phyloP scores from a whole-genome alignment of 2,888 invertebrate genomes.

The Nineta flava region DNA sequence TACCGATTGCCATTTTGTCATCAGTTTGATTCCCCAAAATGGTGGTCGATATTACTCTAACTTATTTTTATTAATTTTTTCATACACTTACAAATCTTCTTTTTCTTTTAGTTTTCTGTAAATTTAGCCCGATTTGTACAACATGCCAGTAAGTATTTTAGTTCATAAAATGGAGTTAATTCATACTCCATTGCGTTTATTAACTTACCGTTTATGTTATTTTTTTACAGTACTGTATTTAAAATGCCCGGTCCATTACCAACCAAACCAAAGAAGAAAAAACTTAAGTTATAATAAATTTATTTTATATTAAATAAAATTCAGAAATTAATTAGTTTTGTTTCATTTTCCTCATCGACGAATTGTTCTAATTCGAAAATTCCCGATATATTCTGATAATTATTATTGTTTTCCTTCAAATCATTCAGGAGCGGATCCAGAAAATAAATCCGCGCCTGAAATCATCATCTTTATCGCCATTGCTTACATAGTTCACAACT shows the following conservation, averaged over 20 bases:
- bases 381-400: too few relatives aligned
- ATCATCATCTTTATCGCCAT: too few relatives aligned
- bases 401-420: too few relatives aligned
- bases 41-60: neutral
- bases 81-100: too few relatives aligned
- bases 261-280: conserved; percentile 68
- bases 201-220: conserved; percentile 12
- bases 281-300: conserved; percentile 35
- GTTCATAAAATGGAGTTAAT: neutral
- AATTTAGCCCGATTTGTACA: conserved; percentile 93
- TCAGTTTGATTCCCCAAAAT: too few relatives aligned
- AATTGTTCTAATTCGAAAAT: too few relatives aligned
- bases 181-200: neutral
- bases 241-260: conserved; percentile 72
- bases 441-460: too few relatives aligned
- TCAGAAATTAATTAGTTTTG: too few relatives aligned
- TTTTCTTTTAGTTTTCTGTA: conserved; percentile 75
- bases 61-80: neutral
- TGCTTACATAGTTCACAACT: too few relatives aligned
- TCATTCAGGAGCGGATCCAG: too few relatives aligned
- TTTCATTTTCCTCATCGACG: too few relatives aligned
- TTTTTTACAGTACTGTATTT: conserved; percentile 67
- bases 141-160: conserved; percentile 78
- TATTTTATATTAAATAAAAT: neutral
- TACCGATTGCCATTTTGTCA: too few relatives aligned